A percentile compares a stretch with the other conserved stretches of the same genome.
phyloP scores from a whole-genome alignment of 2,797 vertebrate species.

The Rhinatrema bivittatum region DNA sequence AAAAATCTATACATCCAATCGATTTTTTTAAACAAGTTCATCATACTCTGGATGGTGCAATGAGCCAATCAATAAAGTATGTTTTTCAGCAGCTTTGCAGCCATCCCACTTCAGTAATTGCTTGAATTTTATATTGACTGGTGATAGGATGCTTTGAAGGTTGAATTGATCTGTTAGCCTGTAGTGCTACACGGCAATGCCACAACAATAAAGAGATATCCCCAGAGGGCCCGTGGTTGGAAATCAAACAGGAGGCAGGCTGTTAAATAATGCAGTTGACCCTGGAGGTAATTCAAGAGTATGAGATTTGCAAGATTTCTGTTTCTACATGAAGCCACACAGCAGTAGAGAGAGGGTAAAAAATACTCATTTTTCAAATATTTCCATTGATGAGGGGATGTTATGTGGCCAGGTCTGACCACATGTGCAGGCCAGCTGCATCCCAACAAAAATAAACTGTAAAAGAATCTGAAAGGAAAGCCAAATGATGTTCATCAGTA shows the following conservation, averaged over 20 bases:
- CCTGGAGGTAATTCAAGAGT: conserved; percentile 32
- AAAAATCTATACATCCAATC: conserved; percentile 53
- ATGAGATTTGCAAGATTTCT: conserved; percentile 12
- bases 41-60: conserved; percentile 47
- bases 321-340: conserved; percentile 18
- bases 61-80: conserved; percentile 53
- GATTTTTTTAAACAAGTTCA: conserved; percentile 67
- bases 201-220: conserved; percentile 49
- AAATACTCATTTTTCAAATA: conserved; percentile 2
- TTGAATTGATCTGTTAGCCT: conserved; percentile 63
- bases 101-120: conserved; percentile 49
- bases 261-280: conserved; percentile 50
- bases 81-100: conserved; percentile 52
- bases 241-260: conserved; percentile 55
- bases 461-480: conserved; percentile 8
- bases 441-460: conserved; percentile 8
- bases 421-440: not conserved
- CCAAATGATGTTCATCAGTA: not conserved
- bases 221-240: conserved; percentile 25
- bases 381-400: conserved; percentile 1
- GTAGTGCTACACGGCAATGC: conserved; percentile 48
- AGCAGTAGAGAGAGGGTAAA: not conserved
- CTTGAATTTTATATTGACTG: conserved; percentile 55
- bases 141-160: conserved; percentile 55
- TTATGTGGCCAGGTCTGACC: not conserved